Evolutionary conservation across 2,888 invertebrate genomes (phyloP).

Genomic region (Drosophila incognita): DNA sequence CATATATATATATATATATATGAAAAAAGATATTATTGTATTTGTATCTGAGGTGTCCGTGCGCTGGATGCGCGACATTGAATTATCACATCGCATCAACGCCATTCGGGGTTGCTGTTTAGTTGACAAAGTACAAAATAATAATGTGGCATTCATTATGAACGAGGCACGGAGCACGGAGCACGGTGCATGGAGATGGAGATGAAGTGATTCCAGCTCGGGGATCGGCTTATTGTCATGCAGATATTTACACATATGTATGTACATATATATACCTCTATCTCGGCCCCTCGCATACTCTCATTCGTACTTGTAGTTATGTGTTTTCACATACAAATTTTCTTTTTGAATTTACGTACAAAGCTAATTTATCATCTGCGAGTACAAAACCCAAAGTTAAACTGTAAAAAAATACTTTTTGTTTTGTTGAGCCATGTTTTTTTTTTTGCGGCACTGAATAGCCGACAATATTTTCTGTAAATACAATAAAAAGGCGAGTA

Average conservation of each 20-base stretch:
- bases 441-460: slow-evolving; percentile 52
- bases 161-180: slow-evolving; percentile 2
- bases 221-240: slow-evolving; percentile 69
- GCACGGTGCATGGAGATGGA: slow-evolving; percentile 10
- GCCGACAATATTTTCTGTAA: slow-evolving; percentile 70
- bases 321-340: slow-evolving; percentile 74
- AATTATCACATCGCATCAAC: slow-evolving; percentile 73
- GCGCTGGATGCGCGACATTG: slow-evolving; percentile 73
- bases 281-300: not conserved
- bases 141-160: slow-evolving; percentile 74
- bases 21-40: slow-evolving; percentile 73
- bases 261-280: not conserved
- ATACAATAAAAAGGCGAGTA: slow-evolving; percentile 63
- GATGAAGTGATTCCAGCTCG: slow-evolving; percentile 4
- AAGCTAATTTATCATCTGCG: slow-evolving; percentile 74
- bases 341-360: slow-evolving; percentile 76
- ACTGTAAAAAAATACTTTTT: slow-evolving; percentile 62
- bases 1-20: not conserved
- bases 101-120: slow-evolving; percentile 37
- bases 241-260: slow-evolving; percentile 72
- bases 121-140: slow-evolving; percentile 79
- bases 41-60: slow-evolving; percentile 58
- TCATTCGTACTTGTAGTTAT: slow-evolving; percentile 5
- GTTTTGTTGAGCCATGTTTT: slow-evolving; percentile 27
- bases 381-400: slow-evolving; percentile 57